A percentile compares a stretch with the other conserved stretches of the same genome.
Evolutionary conservation across 2,113 vertebrate species (phyloP).

Genomic region (Semnornis frantzii): DNA sequence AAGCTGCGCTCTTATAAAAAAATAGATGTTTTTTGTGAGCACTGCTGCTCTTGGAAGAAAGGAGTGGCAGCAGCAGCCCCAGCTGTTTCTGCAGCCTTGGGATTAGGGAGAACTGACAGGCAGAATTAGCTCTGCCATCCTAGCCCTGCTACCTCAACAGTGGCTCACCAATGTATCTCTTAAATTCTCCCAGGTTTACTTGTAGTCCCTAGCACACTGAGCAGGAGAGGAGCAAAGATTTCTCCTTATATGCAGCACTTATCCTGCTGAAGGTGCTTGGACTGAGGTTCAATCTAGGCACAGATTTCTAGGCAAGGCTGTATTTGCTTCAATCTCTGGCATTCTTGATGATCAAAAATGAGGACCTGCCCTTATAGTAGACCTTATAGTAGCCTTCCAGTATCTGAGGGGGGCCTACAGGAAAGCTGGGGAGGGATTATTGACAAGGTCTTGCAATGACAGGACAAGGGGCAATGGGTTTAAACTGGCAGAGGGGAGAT

Average conservation of each 20-base stretch:
- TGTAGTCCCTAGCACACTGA: neutral
- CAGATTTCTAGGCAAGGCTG: neutral
- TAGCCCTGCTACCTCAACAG: neutral
- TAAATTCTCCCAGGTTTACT: neutral
- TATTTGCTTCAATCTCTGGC: neutral
- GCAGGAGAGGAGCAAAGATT: neutral
- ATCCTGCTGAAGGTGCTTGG: neutral
- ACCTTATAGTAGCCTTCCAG: no score
- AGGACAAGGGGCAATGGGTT: no score
- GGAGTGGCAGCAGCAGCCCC: neutral
- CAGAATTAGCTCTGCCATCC: neutral
- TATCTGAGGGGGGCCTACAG: no score
- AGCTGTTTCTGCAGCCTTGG: slow-evolving; percentile 9
- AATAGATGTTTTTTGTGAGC: neutral
- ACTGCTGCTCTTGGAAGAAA: neutral
- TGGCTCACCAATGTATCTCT: neutral
- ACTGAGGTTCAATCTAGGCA: neutral
- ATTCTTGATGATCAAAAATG: neutral
- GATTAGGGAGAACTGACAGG: neutral
- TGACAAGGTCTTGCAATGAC: no score
- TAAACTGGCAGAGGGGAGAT: no score
- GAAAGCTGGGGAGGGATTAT: no score
- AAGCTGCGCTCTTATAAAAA: neutral
- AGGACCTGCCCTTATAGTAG: neutral
- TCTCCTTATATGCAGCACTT: neutral